phyloP scores from a whole-genome alignment of 2,888 invertebrate species.

The Pseudococcus longispinus region DNA sequence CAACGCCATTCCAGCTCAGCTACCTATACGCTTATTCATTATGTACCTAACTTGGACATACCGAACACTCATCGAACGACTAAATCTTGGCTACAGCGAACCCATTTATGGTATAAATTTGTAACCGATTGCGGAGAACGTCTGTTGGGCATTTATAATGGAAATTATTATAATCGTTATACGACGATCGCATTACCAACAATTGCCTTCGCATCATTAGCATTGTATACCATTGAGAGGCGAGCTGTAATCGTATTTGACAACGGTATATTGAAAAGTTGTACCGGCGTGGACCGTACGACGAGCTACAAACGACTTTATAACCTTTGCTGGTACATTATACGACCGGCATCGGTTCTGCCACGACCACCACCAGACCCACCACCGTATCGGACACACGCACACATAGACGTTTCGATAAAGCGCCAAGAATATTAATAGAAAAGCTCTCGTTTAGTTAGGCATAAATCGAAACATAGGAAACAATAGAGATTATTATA shows the following conservation, averaged over 20 bases:
- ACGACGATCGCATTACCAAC: background rate
- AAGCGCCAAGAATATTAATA: conserved; percentile 23
- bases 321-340: background rate
- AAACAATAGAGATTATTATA: background rate
- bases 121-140: no score
- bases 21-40: no score
- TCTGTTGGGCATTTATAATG: background rate
- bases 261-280: background rate
- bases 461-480: conserved; percentile 19
- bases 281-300: background rate
- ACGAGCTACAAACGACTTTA: background rate
- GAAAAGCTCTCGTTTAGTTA: conserved; percentile 9
- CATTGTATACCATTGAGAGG: background rate
- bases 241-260: background rate
- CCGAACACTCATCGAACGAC: no score
- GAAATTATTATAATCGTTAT: background rate
- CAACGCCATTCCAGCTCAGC: no score
- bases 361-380: background rate
- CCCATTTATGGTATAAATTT: no score
- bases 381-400: background rate
- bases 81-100: no score
- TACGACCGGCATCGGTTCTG: background rate
- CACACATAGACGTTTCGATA: background rate
- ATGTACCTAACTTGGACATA: no score
- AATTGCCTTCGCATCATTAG: background rate